phyloP scores from a whole-genome alignment of 2,113 vertebrate species.

The Accipiter cooperii region DNA sequence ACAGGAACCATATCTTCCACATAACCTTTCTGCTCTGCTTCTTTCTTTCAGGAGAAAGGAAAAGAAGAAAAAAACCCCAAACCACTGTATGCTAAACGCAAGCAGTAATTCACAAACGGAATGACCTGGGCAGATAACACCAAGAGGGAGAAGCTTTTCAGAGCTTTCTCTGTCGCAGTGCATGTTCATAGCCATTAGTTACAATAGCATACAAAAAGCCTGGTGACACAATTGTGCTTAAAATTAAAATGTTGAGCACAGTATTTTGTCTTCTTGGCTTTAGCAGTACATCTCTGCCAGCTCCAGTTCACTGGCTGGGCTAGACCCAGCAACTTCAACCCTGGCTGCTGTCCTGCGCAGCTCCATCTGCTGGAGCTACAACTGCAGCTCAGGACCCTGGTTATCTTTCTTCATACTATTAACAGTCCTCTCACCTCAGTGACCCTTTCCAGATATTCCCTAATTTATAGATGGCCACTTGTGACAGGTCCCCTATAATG shows the following conservation, averaged over 20 bases:
- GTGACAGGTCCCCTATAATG: not conserved
- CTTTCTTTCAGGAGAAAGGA: not conserved
- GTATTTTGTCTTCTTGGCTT: not conserved
- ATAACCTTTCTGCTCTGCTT: not conserved
- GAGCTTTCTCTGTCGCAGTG: not conserved
- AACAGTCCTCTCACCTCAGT: not conserved
- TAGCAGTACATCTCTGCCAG: not conserved
- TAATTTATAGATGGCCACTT: not conserved
- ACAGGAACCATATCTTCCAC: not conserved
- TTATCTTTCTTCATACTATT: not conserved
- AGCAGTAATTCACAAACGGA: not conserved
- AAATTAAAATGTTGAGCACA: not conserved
- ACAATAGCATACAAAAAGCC: not conserved
- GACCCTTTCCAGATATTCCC: not conserved
- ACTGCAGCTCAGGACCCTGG: not conserved
- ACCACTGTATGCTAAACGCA: not conserved
- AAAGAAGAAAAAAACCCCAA: not conserved
- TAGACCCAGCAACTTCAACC: not conserved
- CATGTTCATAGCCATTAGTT: not conserved
- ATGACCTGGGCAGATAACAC: not conserved
- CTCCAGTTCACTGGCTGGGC: not conserved
- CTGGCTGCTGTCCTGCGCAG: not conserved
- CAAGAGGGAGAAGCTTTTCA: not conserved
- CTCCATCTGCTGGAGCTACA: not conserved
- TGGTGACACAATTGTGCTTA: not conserved